A percentile compares a stretch with the other conserved stretches of the same genome.
Evolutionary conservation across 2,113 vertebrate genomes (phyloP).

Genomic region (Vombatus ursinus): DNA sequence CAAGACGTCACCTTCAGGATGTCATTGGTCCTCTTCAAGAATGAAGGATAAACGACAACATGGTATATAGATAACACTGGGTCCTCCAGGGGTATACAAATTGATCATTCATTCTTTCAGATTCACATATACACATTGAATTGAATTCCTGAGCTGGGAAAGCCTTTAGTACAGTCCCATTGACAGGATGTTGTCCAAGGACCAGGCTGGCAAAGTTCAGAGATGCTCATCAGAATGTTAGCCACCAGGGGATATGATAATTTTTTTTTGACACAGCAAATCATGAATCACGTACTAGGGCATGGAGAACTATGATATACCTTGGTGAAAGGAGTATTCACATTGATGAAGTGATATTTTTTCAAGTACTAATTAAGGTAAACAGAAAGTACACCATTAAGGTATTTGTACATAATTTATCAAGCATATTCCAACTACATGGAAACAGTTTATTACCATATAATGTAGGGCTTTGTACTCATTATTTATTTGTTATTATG

Average conservation of each 20-base stretch:
- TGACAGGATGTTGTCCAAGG: not conserved
- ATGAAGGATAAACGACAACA: too few relatives aligned
- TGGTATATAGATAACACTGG: not conserved
- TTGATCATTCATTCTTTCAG: not conserved
- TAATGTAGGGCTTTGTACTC: not conserved
- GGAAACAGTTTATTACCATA: not conserved
- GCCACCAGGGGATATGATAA: not conserved
- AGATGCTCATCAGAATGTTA: not conserved
- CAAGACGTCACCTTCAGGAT: too few relatives aligned
- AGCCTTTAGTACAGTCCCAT: not conserved
- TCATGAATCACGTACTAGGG: not conserved
- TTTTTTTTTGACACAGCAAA: not conserved
- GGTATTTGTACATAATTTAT: not conserved
- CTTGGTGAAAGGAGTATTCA: not conserved
- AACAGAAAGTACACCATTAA: not conserved
- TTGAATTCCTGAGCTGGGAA: not conserved
- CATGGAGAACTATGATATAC: not conserved
- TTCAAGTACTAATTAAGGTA: not conserved
- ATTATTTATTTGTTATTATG: not conserved
- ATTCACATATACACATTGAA: not conserved
- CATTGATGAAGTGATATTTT: not conserved
- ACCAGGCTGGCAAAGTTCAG: not conserved
- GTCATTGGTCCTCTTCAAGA: too few relatives aligned
- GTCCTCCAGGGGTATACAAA: not conserved
- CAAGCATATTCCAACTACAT: not conserved